Percentiles rank a stretch among this genome's conserved stretches.
phyloP scores from a whole-genome alignment of 2,888 invertebrate genomes.

The Eurytoma adleriae region DNA sequence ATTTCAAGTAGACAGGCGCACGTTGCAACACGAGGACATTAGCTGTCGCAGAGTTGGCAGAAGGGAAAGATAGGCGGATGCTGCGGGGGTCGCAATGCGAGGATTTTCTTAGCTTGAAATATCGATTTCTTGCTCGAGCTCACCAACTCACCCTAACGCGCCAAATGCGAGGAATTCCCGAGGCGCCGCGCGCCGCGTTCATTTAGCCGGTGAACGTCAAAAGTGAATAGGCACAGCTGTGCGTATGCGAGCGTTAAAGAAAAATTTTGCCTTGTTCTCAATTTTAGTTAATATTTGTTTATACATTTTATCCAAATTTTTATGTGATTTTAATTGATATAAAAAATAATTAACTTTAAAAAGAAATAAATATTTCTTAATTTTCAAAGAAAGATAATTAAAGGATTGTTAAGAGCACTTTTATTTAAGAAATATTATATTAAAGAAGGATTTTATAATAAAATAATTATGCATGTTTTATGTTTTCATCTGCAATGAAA shows the following conservation, averaged over 20 bases:
- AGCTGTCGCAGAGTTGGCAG: background rate
- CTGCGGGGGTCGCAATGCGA: constrained; percentile 13
- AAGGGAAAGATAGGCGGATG: background rate
- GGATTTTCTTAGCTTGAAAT: constrained; percentile 48
- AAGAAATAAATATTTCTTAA: too few relatives aligned
- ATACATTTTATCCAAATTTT: too few relatives aligned
- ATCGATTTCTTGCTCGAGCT: constrained; percentile 46
- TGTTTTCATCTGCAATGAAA: too few relatives aligned
- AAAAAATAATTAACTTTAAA: too few relatives aligned
- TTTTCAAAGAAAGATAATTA: too few relatives aligned
- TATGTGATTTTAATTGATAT: too few relatives aligned
- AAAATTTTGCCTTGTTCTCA: background rate
- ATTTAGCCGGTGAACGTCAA: constrained; percentile 30
- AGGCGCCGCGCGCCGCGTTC: constrained; percentile 37
- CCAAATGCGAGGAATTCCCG: constrained; percentile 49
- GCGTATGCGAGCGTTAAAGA: constrained; percentile 9
- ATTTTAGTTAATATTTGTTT: too few relatives aligned
- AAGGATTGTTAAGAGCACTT: too few relatives aligned
- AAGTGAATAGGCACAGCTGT: constrained; percentile 37
- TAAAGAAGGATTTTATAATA: too few relatives aligned
- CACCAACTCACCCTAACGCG: constrained; percentile 13
- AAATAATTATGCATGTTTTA: too few relatives aligned
- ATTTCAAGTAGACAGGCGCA: constrained; percentile 1
- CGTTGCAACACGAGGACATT: constrained; percentile 3
- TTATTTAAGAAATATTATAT: too few relatives aligned